Evolutionary conservation across 2,888 invertebrate species (phyloP).

Genomic region (Tetragonisca angustula): DNA sequence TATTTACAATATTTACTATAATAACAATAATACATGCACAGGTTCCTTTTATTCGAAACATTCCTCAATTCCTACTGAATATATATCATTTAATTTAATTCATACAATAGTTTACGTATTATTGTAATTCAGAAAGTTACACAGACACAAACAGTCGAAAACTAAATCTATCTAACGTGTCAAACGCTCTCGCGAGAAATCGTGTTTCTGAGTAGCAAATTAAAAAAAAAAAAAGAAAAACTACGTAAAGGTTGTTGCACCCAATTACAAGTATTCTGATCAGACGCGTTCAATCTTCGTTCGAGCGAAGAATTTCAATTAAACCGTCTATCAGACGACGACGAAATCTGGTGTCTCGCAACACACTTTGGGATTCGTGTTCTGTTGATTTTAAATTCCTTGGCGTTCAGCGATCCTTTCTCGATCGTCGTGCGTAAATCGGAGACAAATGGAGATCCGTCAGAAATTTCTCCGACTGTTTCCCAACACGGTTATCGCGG

Average conservation of each 20-base stretch:
- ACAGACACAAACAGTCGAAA: too few relatives aligned
- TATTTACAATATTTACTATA: too few relatives aligned
- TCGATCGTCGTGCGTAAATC: background rate
- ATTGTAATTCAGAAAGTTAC: too few relatives aligned
- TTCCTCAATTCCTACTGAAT: too few relatives aligned
- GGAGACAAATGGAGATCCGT: background rate
- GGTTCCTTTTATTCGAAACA: too few relatives aligned
- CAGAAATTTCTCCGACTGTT: background rate
- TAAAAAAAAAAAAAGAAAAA: too few relatives aligned
- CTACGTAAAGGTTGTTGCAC: background rate
- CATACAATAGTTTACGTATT: too few relatives aligned
- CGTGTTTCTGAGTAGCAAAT: too few relatives aligned
- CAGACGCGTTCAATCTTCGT: background rate
- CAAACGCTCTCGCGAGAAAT: too few relatives aligned
- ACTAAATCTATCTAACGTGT: too few relatives aligned
- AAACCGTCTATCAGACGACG: background rate
- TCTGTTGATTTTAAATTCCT: slow-evolving; percentile 9
- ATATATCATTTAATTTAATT: too few relatives aligned
- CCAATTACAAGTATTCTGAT: background rate
- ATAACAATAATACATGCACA: too few relatives aligned
- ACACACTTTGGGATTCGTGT: background rate
- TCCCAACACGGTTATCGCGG: background rate
- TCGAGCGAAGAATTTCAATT: slow-evolving; percentile 15
- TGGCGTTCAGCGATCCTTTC: background rate
- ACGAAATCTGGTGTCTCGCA: background rate